A percentile compares a stretch with the other conserved stretches of the same genome.
These are phyloP conservation scores for Myotis lucifugus DNA, from an alignment of 2,113 vertebrate genomes.

Conservation along the genomic window DNA sequence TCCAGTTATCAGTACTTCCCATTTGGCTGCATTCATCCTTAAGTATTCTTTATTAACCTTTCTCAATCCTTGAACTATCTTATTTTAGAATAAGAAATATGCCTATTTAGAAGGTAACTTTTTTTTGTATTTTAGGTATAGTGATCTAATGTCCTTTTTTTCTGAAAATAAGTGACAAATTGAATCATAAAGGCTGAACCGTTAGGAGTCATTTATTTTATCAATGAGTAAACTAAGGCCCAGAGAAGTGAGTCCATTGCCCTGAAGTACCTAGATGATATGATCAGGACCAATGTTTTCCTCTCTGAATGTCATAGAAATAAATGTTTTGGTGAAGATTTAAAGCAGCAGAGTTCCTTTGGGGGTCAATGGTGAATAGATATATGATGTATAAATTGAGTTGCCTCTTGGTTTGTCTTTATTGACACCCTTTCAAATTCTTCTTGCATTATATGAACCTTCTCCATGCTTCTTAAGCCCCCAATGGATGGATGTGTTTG, in stretches of 20 bases:
- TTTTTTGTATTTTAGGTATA: background rate
- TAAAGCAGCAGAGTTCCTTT: background rate
- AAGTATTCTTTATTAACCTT: constrained; percentile 32
- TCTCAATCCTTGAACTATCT: background rate
- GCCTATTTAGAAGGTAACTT: background rate
- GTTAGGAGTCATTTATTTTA: background rate
- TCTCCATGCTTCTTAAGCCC: background rate
- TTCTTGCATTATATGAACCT: background rate
- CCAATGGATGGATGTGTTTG: background rate
- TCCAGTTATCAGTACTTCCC: background rate
- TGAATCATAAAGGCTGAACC: background rate
- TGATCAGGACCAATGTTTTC: background rate
- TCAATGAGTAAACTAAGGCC: constrained; percentile 16
- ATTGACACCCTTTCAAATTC: background rate
- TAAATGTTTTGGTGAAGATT: background rate
- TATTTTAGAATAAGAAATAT: constrained; percentile 41
- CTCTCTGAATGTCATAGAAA: constrained; percentile 19
- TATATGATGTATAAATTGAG: background rate
- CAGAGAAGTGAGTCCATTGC: background rate
- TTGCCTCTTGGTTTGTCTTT: background rate
- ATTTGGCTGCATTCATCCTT: background rate
- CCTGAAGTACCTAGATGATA: background rate
- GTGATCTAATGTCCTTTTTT: background rate
- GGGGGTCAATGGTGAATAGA: background rate
- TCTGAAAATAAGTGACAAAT: background rate